Evolutionary conservation across 2,888 invertebrate genomes (phyloP), one percentile per base, ranked within the genome.

Genomic region (Patella caerulea): DNA sequence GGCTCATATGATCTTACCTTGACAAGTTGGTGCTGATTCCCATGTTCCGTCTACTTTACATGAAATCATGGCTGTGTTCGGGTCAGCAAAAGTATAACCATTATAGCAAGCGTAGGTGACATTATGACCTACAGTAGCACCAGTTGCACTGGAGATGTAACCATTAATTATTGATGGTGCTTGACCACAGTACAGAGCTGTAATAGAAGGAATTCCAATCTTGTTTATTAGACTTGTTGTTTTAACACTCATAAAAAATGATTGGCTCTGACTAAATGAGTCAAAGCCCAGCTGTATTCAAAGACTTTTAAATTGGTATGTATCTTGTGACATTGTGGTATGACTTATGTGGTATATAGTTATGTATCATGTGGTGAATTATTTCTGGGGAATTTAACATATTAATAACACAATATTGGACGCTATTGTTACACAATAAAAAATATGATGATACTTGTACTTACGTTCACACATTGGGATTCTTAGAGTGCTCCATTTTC

Each of bases 151-250:
- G 19, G 34, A 76, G n/a, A 87, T 79, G 74, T 86, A 87, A 45
- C 85, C 88, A 79, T 87, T 86, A 52, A 11, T 65, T 19, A 88
- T 80, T 15, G 54, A 52, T 0, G 86, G 84, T 3, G 87, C 85
- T 19, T 81, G 79, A 54, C 86, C 86, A 77, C 89, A 89, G 76
- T 85, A 88, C 17, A 81, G 78, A 12, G 86, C 89, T 89, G 79
- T 9, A 80, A 77, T 24, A 70, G 45, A 45, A 45, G 4, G 0
- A 45, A 9, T 7, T 45, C 45, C 45, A 45, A 45, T 45, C 45
- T 9, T 45, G 45, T 45, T 45, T 45, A 45, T 45, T 45, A 45
- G 45, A 45, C 45, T 45, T 45, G 45, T 45, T 29, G 29, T 29
- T 45, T 45, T 45, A 45, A 45, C 5, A 45, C 45, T 45, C 45